Evolutionary conservation across 2,113 vertebrate species (phyloP).

Genomic region (Urocolius indicus): DNA sequence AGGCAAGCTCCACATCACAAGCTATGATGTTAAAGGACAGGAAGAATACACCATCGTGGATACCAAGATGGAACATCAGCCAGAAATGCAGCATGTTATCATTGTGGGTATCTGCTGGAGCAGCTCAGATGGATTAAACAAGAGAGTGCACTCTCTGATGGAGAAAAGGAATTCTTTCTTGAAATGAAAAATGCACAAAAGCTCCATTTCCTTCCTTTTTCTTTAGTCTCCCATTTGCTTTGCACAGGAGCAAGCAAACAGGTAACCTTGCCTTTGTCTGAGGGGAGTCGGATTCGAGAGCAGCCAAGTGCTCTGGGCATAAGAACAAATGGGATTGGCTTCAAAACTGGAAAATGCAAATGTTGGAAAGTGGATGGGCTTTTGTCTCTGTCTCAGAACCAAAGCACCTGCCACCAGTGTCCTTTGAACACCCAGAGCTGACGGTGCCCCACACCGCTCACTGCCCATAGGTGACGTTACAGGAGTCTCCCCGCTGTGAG

Average conservation of each 20-base stretch:
- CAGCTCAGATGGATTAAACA: background rate
- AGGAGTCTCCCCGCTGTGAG: background rate
- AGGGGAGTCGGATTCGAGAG: background rate
- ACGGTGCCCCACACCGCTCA: rapidly evolving
- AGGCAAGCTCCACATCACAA: background rate
- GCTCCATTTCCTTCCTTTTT: background rate
- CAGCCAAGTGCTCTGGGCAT: background rate
- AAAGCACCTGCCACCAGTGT: background rate
- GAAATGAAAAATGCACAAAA: background rate
- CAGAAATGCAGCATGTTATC: background rate
- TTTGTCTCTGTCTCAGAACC: background rate
- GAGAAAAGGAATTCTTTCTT: background rate
- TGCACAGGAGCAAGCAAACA: background rate
- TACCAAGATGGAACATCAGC: background rate
- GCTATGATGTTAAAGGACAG: background rate
- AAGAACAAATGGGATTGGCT: background rate
- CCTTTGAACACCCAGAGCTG: background rate
- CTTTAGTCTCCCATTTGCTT: background rate
- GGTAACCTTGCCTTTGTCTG: background rate
- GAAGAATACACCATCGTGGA: background rate
- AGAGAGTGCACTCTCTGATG: background rate
- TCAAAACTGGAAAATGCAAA: background rate
- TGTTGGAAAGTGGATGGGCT: background rate
- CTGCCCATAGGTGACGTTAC: rapidly evolving
- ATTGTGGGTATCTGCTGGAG: background rate